Evolutionary conservation across 2,113 vertebrate species (phyloP).

Genomic region (Solea solea): DNA sequence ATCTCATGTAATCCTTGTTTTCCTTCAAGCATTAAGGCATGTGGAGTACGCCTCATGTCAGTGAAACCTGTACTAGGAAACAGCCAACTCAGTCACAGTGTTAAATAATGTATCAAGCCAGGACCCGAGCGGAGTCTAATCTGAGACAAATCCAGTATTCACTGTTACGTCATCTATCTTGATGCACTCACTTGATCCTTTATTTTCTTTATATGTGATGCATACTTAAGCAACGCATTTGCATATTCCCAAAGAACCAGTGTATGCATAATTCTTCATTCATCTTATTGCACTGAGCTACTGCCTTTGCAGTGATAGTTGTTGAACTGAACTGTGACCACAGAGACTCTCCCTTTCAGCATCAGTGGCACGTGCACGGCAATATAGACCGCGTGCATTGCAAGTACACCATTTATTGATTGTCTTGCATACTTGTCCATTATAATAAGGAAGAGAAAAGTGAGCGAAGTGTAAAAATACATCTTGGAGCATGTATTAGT

Average conservation of each 20-base stretch:
- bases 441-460: slow-evolving; percentile 19
- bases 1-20: slow-evolving; percentile 78
- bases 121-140: slow-evolving; percentile 60
- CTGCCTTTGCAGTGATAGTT: slow-evolving; percentile 34
- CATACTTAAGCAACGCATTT: slow-evolving; percentile 40
- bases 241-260: slow-evolving; percentile 28
- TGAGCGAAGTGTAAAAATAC: slow-evolving; percentile 15
- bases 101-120: slow-evolving; percentile 76
- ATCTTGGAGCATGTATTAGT: background rate
- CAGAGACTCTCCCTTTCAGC: slow-evolving; percentile 51
- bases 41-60: slow-evolving; percentile 60
- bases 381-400: slow-evolving; percentile 58
- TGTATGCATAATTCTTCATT: slow-evolving; percentile 19
- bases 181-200: slow-evolving; percentile 42
- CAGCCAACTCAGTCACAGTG: slow-evolving; percentile 48
- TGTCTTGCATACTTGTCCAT: slow-evolving; percentile 53
- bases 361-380: slow-evolving; percentile 42
- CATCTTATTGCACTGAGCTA: slow-evolving; percentile 21
- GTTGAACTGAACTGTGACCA: slow-evolving; percentile 61
- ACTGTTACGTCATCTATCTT: slow-evolving; percentile 53
- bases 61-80: slow-evolving; percentile 55
- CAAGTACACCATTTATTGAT: slow-evolving; percentile 64
- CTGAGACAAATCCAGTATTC: slow-evolving; percentile 59
- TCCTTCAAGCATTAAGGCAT: slow-evolving; percentile 68
- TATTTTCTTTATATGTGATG: slow-evolving; percentile 33